Conservation (phyloP, 2,888 invertebrate species). For the Prosopocoilus inquinatus region DNA sequence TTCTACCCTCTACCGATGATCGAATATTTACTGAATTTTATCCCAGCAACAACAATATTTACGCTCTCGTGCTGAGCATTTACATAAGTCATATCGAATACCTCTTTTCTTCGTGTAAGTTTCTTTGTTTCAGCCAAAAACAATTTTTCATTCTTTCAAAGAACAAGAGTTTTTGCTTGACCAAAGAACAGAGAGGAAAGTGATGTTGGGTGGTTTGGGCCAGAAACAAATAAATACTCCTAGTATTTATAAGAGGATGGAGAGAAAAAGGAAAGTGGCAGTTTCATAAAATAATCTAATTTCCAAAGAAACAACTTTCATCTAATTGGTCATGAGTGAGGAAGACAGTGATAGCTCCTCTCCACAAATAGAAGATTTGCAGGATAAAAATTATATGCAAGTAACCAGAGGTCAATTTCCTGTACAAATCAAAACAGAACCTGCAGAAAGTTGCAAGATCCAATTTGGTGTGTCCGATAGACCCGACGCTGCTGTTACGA, state of each 20-base stretch:
- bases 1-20: too few relatives aligned
- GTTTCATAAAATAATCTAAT: not conserved
- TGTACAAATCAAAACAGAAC: not conserved
- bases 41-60: too few relatives aligned
- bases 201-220: not conserved
- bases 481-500: not conserved
- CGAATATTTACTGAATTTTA: too few relatives aligned
- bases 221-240: not conserved
- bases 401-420: not conserved
- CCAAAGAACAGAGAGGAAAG: not conserved
- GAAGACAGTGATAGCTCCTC: not conserved
- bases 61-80: too few relatives aligned
- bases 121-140: too few relatives aligned
- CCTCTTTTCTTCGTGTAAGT: too few relatives aligned
- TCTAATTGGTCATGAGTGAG: not conserved
- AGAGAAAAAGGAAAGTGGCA: not conserved
- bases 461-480: not conserved
- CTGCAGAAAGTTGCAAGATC: too few relatives aligned
- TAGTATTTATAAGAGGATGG: not conserved
- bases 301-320: not conserved
- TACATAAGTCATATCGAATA: too few relatives aligned
- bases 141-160: too few relatives aligned
- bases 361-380: not conserved
- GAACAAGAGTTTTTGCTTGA: not conserved
- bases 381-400: not conserved